Conservation (phyloP, 2,797 vertebrate species). For the Micromesistius poutassou region DNA sequence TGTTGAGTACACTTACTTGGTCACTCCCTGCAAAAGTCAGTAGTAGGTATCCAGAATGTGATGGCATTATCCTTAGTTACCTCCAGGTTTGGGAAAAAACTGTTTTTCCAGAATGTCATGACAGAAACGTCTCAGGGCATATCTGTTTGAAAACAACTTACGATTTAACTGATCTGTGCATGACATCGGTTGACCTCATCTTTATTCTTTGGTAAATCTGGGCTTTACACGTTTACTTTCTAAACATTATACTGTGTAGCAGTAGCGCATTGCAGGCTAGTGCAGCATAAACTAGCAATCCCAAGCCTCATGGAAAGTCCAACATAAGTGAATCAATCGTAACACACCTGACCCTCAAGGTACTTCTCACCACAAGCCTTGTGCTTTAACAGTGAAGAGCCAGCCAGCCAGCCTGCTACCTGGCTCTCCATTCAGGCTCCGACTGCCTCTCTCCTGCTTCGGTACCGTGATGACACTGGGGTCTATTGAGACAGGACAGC, state of each 20-base stretch:
- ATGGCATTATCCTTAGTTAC: background rate
- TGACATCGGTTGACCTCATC: background rate
- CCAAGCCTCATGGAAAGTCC: background rate
- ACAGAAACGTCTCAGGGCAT: background rate
- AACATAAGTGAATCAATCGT: background rate
- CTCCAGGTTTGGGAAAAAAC: background rate
- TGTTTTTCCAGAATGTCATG: background rate
- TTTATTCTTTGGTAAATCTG: background rate
- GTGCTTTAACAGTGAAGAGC: background rate
- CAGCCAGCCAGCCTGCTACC: background rate
- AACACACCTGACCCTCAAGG: background rate
- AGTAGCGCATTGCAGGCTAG: no score
- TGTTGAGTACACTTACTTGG: background rate
- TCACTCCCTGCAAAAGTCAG: background rate
- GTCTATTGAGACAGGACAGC: background rate
- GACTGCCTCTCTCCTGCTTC: background rate
- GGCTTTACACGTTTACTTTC: no score
- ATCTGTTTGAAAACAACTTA: background rate
- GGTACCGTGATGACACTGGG: background rate
- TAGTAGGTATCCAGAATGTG: background rate
- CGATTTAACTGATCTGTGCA: background rate
- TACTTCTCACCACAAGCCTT: background rate
- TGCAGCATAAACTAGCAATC: background rate
- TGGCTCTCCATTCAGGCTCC: background rate
- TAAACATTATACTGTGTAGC: no score